phyloP scores from a whole-genome alignment of 1,140 invertebrate genomes.

The Vanessa tameamea region DNA sequence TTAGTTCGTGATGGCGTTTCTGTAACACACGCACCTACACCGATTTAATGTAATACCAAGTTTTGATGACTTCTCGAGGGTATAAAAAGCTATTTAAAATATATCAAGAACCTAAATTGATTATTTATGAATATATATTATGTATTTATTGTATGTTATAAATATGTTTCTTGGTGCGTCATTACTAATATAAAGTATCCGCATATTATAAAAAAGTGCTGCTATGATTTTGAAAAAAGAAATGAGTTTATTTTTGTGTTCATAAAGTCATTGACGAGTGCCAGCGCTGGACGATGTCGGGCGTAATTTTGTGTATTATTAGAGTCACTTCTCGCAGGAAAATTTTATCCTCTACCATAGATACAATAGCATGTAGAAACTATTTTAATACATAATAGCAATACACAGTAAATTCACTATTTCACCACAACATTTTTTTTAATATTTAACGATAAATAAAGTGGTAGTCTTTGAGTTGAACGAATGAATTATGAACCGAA shows the following conservation, averaged over 20 bases:
- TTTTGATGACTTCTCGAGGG: conserved; percentile 6
- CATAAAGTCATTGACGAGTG: conserved; percentile 60
- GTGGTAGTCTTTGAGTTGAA: not conserved
- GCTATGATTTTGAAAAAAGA: conserved; percentile 39
- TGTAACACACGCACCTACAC: conserved; percentile 1
- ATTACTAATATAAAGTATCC: not conserved
- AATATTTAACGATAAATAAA: not conserved
- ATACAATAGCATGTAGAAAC: no score
- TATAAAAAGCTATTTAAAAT: not conserved
- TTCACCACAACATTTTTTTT: conserved; percentile 8
- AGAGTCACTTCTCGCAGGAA: conserved; percentile 37
- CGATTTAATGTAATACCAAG: not conserved
- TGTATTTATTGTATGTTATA: no score
- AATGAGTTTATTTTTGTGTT: conserved; percentile 62
- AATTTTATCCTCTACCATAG: conserved; percentile 28
- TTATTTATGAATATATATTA: no score
- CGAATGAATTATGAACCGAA: conserved; percentile 16
- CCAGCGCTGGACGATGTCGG: conserved; percentile 43
- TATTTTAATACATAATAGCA: not conserved
- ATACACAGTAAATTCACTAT: conserved; percentile 17
- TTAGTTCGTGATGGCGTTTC: not conserved
- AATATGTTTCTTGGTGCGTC: not conserved
- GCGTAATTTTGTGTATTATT: conserved; percentile 53
- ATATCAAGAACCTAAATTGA: not conserved
- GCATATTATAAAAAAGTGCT: conserved; percentile 15